Evolutionary conservation across 2,888 invertebrate species (phyloP).

Genomic region (Mellilla xanthometata): DNA sequence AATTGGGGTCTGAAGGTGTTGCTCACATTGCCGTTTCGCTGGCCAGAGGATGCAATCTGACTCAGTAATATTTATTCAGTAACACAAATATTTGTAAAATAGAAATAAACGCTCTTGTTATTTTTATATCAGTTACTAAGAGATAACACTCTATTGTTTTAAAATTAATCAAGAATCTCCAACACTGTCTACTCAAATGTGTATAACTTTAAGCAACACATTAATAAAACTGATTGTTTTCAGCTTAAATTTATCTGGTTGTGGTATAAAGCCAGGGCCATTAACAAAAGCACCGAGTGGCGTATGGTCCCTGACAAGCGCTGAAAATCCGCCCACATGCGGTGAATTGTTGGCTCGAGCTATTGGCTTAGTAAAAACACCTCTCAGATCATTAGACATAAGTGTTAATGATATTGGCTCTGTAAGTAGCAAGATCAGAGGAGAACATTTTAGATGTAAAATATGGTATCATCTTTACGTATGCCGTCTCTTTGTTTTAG

Average conservation of each 20-base stretch:
- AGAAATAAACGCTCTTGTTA: no score
- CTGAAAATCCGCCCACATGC: constrained; percentile 72
- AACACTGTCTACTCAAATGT: no score
- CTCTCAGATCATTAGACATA: constrained; percentile 68
- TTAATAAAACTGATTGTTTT: constrained; percentile 26
- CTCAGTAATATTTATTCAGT: constrained; percentile 46
- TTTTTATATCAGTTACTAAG: no score
- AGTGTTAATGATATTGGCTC: constrained; percentile 77
- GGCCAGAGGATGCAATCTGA: constrained; percentile 75
- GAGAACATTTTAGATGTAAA: no score
- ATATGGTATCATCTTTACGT: neutral
- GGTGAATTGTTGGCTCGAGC: constrained; percentile 75
- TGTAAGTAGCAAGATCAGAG: no score
- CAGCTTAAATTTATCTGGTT: constrained; percentile 75
- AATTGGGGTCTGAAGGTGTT: constrained; percentile 70
- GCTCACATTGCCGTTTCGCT: constrained; percentile 71
- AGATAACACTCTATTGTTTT: no score
- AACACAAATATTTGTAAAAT: no score
- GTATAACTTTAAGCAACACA: no score
- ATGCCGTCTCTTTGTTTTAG: constrained; percentile 41
- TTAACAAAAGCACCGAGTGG: constrained; percentile 65
- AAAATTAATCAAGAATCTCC: no score
- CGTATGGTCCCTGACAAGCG: constrained; percentile 76
- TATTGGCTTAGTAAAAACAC: constrained; percentile 74
- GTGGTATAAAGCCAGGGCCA: constrained; percentile 68